These are phyloP conservation scores for Tapirus terrestris DNA, from an alignment of 2,113 vertebrate species.

Conservation along the genomic window DNA sequence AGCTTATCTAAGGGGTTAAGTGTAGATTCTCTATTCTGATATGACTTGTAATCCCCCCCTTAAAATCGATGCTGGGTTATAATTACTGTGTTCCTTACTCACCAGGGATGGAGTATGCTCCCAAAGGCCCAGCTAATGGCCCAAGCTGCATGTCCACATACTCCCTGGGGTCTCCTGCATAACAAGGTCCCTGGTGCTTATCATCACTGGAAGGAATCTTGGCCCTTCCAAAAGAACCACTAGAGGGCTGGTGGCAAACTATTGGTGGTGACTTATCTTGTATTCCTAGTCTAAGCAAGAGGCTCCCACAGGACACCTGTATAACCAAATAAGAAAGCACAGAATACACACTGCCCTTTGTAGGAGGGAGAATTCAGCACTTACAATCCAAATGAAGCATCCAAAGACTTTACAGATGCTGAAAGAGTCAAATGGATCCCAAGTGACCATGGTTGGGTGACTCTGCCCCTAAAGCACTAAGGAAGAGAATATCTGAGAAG, in stretches of 20 bases:
- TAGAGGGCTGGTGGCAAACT: not conserved
- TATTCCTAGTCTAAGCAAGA: not conserved
- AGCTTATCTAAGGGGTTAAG: not conserved
- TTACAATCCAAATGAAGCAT: not conserved
- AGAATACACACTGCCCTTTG: not conserved
- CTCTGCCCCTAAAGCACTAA: not conserved
- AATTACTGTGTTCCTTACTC: slow-evolving; percentile 4
- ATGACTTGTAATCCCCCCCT: not conserved
- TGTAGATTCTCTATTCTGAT: not conserved
- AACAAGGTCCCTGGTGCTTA: slow-evolving; percentile 58
- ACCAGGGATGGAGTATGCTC: not conserved
- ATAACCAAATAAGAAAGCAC: not conserved
- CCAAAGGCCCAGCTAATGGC: slow-evolving; percentile 47
- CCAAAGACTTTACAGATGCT: not conserved
- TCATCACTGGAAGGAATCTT: not conserved
- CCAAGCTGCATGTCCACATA: not conserved
- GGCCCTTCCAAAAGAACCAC: slow-evolving; percentile 1
- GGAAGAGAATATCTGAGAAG: not conserved
- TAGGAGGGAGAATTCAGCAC: not conserved
- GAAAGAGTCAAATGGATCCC: not conserved
- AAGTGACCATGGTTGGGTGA: not conserved
- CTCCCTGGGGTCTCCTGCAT: slow-evolving; percentile 17
- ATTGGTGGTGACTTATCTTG: not conserved
- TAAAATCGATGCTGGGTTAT: not conserved
- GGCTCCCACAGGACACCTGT: not conserved